These are phyloP conservation scores for Madoqua kirkii DNA, from an alignment of 2,113 vertebrate genomes.

Conservation along the genomic window DNA sequence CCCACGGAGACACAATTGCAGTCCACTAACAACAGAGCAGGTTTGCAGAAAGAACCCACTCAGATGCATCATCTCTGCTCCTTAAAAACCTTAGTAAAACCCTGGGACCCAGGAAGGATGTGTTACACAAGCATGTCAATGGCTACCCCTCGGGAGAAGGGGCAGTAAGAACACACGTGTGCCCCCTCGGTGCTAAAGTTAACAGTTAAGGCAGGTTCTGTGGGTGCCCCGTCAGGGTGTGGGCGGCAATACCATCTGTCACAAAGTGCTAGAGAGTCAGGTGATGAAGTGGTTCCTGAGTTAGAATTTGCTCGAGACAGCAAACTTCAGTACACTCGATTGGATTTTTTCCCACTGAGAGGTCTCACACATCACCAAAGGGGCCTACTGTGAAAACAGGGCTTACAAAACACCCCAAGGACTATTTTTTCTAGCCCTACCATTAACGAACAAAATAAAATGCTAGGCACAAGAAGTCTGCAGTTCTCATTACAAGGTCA, in stretches of 20 bases:
- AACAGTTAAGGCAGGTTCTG: slow-evolving; percentile 70
- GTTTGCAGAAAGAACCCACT: slow-evolving; percentile 32
- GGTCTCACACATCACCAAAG: not conserved
- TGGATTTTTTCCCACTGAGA: not conserved
- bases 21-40: slow-evolving; percentile 57
- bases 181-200: not conserved
- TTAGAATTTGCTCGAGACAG: slow-evolving; percentile 53
- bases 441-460: not conserved
- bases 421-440: not conserved
- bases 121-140: not conserved
- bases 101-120: not conserved
- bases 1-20: slow-evolving; percentile 1
- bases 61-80: slow-evolving; percentile 14
- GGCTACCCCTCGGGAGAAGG: not conserved
- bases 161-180: not conserved
- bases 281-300: slow-evolving; percentile 74
- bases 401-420: not conserved
- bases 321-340: slow-evolving; percentile 32
- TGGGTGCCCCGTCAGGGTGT: slow-evolving; percentile 23
- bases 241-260: not conserved
- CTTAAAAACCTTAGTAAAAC: slow-evolving; percentile 8
- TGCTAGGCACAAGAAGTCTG: not conserved
- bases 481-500: not conserved
- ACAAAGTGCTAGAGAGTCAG: slow-evolving; percentile 1
- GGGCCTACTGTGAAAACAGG: not conserved